Percentiles rank a stretch among this genome's conserved stretches.
Conservation (phyloP, 2,113 vertebrate species). For the Okapia johnstoni region DNA sequence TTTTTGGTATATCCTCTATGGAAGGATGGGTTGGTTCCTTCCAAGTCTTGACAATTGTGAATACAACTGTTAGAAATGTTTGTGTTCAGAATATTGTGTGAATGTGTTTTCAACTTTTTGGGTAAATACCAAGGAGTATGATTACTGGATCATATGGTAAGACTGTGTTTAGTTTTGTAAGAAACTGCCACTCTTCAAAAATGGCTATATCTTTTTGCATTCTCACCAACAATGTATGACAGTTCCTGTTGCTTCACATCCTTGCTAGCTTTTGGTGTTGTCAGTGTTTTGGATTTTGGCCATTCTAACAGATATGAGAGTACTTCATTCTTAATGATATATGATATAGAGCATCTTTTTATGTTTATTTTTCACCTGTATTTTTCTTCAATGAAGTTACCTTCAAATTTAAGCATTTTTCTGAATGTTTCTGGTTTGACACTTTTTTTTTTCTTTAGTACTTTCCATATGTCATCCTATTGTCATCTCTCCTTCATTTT, state of each 20-base stretch:
- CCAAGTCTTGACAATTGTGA: neutral
- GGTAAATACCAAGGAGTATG: neutral
- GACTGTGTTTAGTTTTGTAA: neutral
- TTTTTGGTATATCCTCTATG: neutral
- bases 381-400: neutral
- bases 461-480: neutral
- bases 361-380: neutral
- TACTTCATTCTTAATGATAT: neutral
- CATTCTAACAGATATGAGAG: neutral
- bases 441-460: neutral
- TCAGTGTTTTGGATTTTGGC: neutral
- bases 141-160: neutral
- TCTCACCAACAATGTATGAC: neutral
- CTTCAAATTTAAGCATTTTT: neutral
- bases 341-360: neutral
- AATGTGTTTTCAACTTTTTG: neutral
- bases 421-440: neutral
- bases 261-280: neutral
- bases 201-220: neutral
- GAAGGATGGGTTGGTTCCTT: neutral
- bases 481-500: neutral
- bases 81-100: neutral
- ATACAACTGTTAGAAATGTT: neutral
- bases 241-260: neutral
- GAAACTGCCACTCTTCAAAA: neutral